Evolutionary conservation across 2,888 invertebrate genomes (phyloP).

Genomic region (Rutpela maculata): DNA sequence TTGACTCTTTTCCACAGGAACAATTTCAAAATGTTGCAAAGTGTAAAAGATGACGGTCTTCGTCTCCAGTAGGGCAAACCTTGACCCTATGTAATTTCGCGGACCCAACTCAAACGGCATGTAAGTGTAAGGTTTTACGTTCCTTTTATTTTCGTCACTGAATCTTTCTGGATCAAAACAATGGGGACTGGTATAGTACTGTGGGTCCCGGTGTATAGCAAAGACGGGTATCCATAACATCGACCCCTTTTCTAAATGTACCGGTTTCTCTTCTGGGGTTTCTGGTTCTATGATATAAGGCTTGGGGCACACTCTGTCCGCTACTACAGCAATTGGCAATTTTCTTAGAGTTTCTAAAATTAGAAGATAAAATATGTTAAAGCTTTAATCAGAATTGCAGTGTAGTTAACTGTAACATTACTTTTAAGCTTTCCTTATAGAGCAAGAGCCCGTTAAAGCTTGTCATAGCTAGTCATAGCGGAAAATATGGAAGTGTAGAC

Average conservation of each 20-base stretch:
- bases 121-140: conserved; percentile 74
- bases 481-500: too few species aligned
- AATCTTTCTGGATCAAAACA: conserved; percentile 74
- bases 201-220: conserved; percentile 72
- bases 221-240: conserved; percentile 67
- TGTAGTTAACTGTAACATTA: too few species aligned
- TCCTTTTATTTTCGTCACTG: conserved; percentile 66
- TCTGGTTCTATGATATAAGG: conserved; percentile 69
- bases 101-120: conserved; percentile 77
- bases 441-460: too few species aligned
- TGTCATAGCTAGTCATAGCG: too few species aligned
- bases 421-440: too few species aligned
- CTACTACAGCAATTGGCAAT: conserved; percentile 74
- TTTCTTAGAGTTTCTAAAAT: conserved; percentile 74
- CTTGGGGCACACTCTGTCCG: conserved; percentile 76
- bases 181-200: conserved; percentile 73
- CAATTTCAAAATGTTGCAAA: conserved; percentile 63
- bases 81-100: conserved; percentile 75
- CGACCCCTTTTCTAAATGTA: conserved; percentile 62
- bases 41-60: conserved; percentile 61
- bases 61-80: conserved; percentile 71
- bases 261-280: conserved; percentile 56
- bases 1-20: conserved; percentile 62
- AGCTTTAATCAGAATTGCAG: too few species aligned
- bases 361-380: background rate